These are phyloP conservation scores for Pollenia griseotomentosa DNA, from an alignment of 2,888 invertebrate genomes.

Conservation along the genomic window DNA sequence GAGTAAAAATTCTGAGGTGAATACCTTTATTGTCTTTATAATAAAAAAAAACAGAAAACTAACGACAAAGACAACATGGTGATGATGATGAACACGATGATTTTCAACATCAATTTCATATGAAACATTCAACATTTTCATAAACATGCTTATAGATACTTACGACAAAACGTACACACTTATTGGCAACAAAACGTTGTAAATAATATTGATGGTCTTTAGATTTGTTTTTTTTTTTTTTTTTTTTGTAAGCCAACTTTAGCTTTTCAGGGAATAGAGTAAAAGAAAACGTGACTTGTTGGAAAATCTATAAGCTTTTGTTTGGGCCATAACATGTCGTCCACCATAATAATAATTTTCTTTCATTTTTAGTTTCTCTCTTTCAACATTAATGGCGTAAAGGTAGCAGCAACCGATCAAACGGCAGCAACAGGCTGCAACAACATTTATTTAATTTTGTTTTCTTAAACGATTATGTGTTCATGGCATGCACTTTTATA, in stretches of 20 bases:
- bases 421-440: constrained; percentile 66
- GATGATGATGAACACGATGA: constrained; percentile 64
- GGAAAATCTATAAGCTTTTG: constrained; percentile 60
- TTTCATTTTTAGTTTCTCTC: constrained; percentile 24
- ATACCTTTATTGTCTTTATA: no score
- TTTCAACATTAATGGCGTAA: constrained; percentile 68
- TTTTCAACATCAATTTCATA: constrained; percentile 69
- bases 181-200: constrained; percentile 1
- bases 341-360: constrained; percentile 71
- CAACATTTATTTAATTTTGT: constrained; percentile 44
- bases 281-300: constrained; percentile 71
- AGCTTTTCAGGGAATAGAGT: neutral
- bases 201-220: constrained; percentile 37
- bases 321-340: constrained; percentile 62
- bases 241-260: neutral
- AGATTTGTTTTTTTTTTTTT: neutral
- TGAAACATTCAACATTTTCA: constrained; percentile 66
- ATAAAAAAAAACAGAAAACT: constrained; percentile 20
- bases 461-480: constrained; percentile 62
- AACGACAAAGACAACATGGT: constrained; percentile 2
- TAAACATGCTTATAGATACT: constrained; percentile 15
- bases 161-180: constrained; percentile 22
- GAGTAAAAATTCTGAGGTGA: no score
- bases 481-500: constrained; percentile 60
- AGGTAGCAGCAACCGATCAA: constrained; percentile 70